Conservation (phyloP, 2,797 vertebrate genomes). For the Peromyscus melanophrys region DNA sequence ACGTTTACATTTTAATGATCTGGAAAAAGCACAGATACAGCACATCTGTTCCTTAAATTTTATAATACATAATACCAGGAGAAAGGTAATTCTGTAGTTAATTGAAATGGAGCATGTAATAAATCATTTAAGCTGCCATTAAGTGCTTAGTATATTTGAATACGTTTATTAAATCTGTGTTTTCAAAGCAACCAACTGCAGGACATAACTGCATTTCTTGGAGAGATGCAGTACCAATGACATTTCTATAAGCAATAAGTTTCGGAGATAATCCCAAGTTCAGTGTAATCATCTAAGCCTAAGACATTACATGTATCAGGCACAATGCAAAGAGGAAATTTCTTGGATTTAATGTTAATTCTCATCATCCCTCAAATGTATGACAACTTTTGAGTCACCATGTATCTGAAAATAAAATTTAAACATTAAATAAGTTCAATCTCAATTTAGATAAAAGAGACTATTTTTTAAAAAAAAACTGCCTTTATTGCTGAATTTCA, state of each 20-base stretch:
- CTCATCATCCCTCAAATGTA: neutral
- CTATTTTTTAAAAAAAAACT: neutral
- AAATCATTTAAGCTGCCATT: slow-evolving; percentile 74
- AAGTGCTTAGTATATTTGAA: slow-evolving; percentile 58
- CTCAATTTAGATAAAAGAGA: slow-evolving; percentile 10
- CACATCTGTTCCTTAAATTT: slow-evolving; percentile 29
- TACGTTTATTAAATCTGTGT: slow-evolving; percentile 71
- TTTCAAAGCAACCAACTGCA: slow-evolving; percentile 76
- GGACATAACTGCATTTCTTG: slow-evolving; percentile 60
- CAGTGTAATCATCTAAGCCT: neutral
- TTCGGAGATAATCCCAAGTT: slow-evolving; percentile 16
- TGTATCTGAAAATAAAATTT: slow-evolving; percentile 39
- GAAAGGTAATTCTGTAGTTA: slow-evolving; percentile 76
- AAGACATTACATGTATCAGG: neutral
- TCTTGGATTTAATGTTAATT: slow-evolving; percentile 44
- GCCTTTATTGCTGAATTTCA: neutral
- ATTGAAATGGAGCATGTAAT: slow-evolving; percentile 68
- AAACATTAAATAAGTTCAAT: slow-evolving; percentile 35
- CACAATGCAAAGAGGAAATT: slow-evolving; percentile 2
- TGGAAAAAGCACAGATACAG: neutral
- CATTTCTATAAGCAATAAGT: slow-evolving; percentile 28
- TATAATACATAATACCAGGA: neutral
- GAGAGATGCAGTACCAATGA: slow-evolving; percentile 66
- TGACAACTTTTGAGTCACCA: slow-evolving; percentile 44
- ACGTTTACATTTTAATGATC: slow-evolving; percentile 1